Percentiles rank a stretch among this genome's conserved stretches.
phyloP scores from a whole-genome alignment of 2,113 vertebrate genomes.

The Caranx melampygus region DNA sequence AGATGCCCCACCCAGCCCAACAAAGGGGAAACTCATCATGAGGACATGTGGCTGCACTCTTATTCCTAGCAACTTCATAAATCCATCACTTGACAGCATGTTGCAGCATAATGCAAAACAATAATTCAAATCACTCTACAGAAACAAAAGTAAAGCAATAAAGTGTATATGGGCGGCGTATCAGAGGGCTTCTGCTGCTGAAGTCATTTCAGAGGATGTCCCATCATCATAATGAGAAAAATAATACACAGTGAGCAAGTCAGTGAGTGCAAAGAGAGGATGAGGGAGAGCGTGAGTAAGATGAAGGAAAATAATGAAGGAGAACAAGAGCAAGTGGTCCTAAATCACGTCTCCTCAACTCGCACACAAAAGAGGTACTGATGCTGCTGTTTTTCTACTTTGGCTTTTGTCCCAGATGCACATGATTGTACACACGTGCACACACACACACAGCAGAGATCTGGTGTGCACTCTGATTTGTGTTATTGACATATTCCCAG shows the following conservation, averaged over 20 bases:
- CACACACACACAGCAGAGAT: slow-evolving; percentile 8
- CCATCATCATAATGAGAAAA: slow-evolving; percentile 25
- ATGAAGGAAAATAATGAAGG: slow-evolving; percentile 5
- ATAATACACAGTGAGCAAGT: background rate
- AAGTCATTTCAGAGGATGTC: background rate
- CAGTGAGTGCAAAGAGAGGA: background rate
- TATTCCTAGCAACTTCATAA: background rate
- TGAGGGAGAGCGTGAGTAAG: background rate
- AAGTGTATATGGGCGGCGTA: background rate
- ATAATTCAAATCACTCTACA: slow-evolving; percentile 4
- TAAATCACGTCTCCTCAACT: slow-evolving; percentile 14
- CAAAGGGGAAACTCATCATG: background rate
- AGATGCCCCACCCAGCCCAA: no score
- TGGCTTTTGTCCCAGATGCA: slow-evolving; percentile 32
- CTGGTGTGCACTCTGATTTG: slow-evolving; percentile 15
- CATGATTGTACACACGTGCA: background rate
- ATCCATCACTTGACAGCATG: slow-evolving; percentile 12
- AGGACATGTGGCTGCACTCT: background rate
- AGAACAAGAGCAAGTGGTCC: slow-evolving; percentile 2
- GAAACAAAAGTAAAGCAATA: background rate
- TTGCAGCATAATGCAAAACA: background rate
- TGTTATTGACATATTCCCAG: slow-evolving; percentile 40
- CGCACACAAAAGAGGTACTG: slow-evolving; percentile 9
- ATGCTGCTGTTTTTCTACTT: slow-evolving; percentile 45
- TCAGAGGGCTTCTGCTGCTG: background rate